Conservation (phyloP, 2,797 vertebrate genomes). For the Glossophaga mutica region DNA sequence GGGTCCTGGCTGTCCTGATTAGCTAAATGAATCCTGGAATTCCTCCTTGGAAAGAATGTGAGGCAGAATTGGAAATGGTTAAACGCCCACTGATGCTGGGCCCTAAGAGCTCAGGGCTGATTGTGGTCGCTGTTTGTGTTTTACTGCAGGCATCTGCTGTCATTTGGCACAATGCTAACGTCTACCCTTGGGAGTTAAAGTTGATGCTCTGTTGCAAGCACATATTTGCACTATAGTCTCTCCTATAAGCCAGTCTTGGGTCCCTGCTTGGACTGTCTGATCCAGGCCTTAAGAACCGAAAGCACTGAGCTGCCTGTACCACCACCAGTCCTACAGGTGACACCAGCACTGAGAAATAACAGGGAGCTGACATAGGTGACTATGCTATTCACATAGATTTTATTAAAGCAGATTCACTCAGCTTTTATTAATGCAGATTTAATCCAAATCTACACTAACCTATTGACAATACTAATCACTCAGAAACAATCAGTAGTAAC, state of each 20-base stretch:
- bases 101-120: conserved; percentile 5
- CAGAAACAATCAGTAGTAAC: neutral
- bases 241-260: neutral
- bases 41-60: conserved; percentile 1
- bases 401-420: neutral
- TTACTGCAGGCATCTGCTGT: neutral
- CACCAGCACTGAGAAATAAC: neutral
- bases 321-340: neutral
- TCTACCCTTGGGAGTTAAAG: neutral
- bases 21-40: neutral
- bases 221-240: neutral
- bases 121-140: neutral
- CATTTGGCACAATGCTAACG: neutral
- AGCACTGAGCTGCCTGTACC: neutral
- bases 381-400: neutral
- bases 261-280: neutral
- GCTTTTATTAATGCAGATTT: neutral
- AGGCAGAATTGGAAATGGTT: neutral
- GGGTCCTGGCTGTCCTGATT: neutral
- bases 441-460: neutral
- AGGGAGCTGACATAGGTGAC: neutral
- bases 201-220: neutral
- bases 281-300: neutral
- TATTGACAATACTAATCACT: neutral
- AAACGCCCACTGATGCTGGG: neutral